Evolutionary conservation across 2,888 invertebrate genomes (phyloP), one percentile per base, ranked within the genome.

Genomic region (Drosophila yooni): DNA sequence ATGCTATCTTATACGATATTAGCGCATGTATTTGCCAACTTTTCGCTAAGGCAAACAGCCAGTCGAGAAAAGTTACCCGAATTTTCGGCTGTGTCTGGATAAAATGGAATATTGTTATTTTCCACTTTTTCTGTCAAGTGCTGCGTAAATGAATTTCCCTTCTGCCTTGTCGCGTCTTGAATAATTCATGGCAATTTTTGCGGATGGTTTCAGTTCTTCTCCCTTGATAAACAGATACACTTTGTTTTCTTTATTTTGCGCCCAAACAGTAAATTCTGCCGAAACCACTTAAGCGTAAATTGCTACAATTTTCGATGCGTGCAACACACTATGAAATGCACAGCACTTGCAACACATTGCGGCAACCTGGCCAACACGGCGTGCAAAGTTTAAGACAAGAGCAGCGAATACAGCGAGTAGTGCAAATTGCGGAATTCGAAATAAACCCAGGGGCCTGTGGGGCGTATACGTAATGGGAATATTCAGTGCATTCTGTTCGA

Each of bases 171-270:
- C 25, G 29, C 43, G 29, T 56, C 38, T 36, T 83, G 73, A 86
- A 86, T 86, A 70, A 84, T 84, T 86, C 83, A 84, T 83, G 50
- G 25, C 27, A 63, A 70, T 74, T 66, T 50, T 13, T 29, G 40
- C 50, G 53, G 25, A 25, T 34, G 34, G 11, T n/a, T 36, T 36
- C 61, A 65, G 67, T 25, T 51, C 21, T 21, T 53, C 29, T 43
- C 27, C 13, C 15, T 46, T 18, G 38, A 21, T 6, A 46, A 10
- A 51, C 8, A 27, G 33, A 18, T 27, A 25, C 68, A 31, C 38
- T 56, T 58, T 57, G 58, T 38, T 57, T 52, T 34, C 11, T 21
- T 21, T 5, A 21, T 73, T 61, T 27, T 57, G 27, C 27, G 31
- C 70, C 40, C 65, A 75, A 56, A 27, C 25, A 52, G 57, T 81